Evolutionary conservation across 1,140 invertebrate genomes (phyloP), one percentile per base, ranked within the genome.

Genomic region (Drosophila melanica): DNA sequence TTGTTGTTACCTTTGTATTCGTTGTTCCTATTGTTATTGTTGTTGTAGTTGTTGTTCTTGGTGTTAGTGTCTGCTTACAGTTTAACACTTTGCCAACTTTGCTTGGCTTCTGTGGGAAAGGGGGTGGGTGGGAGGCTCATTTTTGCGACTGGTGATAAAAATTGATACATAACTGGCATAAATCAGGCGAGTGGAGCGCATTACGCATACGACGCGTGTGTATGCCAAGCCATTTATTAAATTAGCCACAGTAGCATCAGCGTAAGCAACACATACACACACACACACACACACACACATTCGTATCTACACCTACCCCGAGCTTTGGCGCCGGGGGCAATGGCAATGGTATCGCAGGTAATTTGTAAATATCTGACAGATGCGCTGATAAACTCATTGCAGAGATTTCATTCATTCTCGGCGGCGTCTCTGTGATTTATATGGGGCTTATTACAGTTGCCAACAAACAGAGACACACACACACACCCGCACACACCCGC

Each of bases 311-410:
- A 65, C 59, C 39, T 16, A 41, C 47, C 30, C 44, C 30, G 11
- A 0, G 10, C 35, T 42, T 47, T 42, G 42, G 42, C 33, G 66
- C 78, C 75, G 37, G 6, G 39, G 69, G 76, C 77, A 64, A 42
- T n/a, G 51, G 60, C 50, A 71, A 48, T 59, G 64, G 48, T 73
- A 73, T 73, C 70, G 60, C 79, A 89, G 84, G 82, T 86, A 89
- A 89, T 89, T 89, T 89, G 84, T 89, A 89, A 89, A 89, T 89
- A 84, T 89, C 79, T 89, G 84, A 89, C 84, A 89, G 84, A 89
- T 80, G 70, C 85, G 84, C 77, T 89, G 84, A 89, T 89, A 89
- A 89, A 89, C 84, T 89, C 84, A 89, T 89, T 89, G 77, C 80
- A 53, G 77, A 62, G 80, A 85, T 86, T 87, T 81, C 75, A 75